A percentile compares a stretch with the other conserved stretches of the same genome.
These are phyloP conservation scores for Rhagonycha fulva DNA, from an alignment of 2,888 invertebrate species.

Conservation along the genomic window DNA sequence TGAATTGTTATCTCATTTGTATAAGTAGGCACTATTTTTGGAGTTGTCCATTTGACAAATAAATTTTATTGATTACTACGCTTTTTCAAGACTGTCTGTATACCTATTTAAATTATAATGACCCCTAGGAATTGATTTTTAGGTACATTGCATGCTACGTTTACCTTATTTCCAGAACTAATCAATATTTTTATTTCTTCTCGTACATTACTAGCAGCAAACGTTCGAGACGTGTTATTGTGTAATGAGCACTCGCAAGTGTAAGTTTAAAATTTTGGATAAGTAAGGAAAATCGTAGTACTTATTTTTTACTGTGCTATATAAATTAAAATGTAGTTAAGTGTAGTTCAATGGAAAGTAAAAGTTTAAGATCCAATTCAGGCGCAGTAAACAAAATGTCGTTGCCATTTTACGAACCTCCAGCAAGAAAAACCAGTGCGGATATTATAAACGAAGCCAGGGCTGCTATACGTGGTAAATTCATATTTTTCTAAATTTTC, in stretches of 20 bases:
- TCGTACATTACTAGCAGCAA: conserved; percentile 2
- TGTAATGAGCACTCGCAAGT: neutral
- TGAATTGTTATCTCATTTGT: neutral
- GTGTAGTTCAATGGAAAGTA: neutral
- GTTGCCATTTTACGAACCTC: conserved; percentile 65
- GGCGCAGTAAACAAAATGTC: conserved; percentile 40
- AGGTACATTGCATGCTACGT: conserved; percentile 40
- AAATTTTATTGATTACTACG: conserved; percentile 16
- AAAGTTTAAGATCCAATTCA: neutral
- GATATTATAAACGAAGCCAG: conserved; percentile 82
- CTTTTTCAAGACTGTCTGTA: conserved; percentile 13
- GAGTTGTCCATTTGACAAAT: conserved; percentile 19
- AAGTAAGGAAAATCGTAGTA: neutral
- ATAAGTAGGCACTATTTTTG: conserved; percentile 9
- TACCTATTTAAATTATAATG: conserved; percentile 19
- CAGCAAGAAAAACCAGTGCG: conserved; percentile 72
- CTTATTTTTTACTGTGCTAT: neutral
- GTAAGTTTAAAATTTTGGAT: neutral
- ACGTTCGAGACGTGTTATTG: neutral
- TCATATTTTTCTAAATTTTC: neutral
- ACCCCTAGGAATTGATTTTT: conserved; percentile 31
- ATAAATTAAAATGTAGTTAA: conserved; percentile 3
- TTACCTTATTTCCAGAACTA: conserved; percentile 43
- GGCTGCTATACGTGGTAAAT: conserved; percentile 58
- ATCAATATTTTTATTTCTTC: conserved; percentile 45